Evolutionary conservation across 2,888 invertebrate genomes (phyloP), one percentile per base, ranked within the genome.

Genomic region (Nycteola revayana): DNA sequence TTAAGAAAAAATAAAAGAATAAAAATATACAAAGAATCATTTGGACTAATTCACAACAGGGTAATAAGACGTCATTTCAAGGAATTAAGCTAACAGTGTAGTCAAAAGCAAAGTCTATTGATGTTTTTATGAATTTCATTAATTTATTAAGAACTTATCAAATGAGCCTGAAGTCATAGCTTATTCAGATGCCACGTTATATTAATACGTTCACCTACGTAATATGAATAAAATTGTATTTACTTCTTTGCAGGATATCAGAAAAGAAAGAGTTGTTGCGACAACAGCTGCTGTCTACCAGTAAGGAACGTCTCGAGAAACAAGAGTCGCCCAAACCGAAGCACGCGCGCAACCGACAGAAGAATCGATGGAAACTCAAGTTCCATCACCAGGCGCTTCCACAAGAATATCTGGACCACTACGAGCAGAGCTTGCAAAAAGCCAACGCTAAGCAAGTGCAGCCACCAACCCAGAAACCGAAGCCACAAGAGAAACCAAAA

Each of bases 381-480:
- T 94, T 95, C 70, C 94, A 95, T 60, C 94, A 95, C 67, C 94
- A 95, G 69, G 94, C 94, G 0, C 70, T 94, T 34, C 94, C 94
- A 0, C 92, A 94, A 8, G 94, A 94, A 67, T 94, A 94, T 66
- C 89, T 94, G 32, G 94, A 94, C 60, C 94, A 94, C 66, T 94
- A 94, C 83, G 94, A 94, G 72, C 93, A 94, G 31, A 92, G 93
- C 3, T 79, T 93, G 33, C 92, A 91, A 42, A 91, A 90, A 49
- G 77, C 79, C 9, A 75, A 69, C 52, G 88, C 89, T 17, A 83
- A 74, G 27, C 68, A 49, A 38, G 54, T 48, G 2, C 66, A 60
- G 9, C 63, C 2, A 14, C 14, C 2, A 14, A 14, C 3, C 14
- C 21, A 60, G 23, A 77, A 79, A 44, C 71, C 65, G 26, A 77